Percentiles rank a stretch among this genome's conserved stretches.
These are phyloP conservation scores for Rugalucina vietnamica DNA, from an alignment of 2,888 invertebrate species.

Conservation along the genomic window DNA sequence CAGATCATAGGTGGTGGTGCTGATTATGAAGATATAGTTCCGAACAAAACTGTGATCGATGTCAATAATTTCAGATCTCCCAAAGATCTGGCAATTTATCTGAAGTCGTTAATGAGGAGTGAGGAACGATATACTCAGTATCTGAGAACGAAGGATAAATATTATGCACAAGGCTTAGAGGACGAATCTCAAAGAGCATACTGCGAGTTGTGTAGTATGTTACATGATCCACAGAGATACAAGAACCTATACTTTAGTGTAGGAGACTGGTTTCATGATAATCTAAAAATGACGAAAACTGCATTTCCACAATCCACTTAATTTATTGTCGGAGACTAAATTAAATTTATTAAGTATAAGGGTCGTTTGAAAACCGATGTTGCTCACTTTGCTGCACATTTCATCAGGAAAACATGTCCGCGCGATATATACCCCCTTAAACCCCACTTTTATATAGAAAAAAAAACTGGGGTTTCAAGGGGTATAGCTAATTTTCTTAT, in stretches of 20 bases:
- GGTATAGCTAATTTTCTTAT: too few relatives aligned
- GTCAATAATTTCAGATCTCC: background rate
- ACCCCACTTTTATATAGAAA: too few relatives aligned
- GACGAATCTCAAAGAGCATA: slow-evolving; percentile 20
- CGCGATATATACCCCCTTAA: too few relatives aligned
- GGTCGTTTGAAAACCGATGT: too few relatives aligned
- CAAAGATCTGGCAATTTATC: background rate
- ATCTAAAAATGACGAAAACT: too few relatives aligned
- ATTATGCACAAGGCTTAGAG: background rate
- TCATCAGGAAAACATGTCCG: too few relatives aligned
- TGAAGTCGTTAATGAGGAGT: background rate
- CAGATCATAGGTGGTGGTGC: background rate
- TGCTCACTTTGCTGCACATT: too few relatives aligned
- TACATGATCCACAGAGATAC: slow-evolving; percentile 16
- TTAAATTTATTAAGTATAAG: too few relatives aligned
- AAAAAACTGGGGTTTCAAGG: too few relatives aligned
- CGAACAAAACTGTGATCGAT: background rate
- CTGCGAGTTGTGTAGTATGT: slow-evolving; percentile 25
- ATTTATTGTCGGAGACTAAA: too few relatives aligned
- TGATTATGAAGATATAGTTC: background rate
- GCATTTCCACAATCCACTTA: too few relatives aligned
- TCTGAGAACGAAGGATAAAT: background rate
- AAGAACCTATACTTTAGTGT: slow-evolving; percentile 17
- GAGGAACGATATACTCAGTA: background rate
- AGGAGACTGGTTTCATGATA: slow-evolving; percentile 38